Base-by-base conservation (phyloP, 1,140 invertebrate species). In the Drosophila mauritiana region DNA sequence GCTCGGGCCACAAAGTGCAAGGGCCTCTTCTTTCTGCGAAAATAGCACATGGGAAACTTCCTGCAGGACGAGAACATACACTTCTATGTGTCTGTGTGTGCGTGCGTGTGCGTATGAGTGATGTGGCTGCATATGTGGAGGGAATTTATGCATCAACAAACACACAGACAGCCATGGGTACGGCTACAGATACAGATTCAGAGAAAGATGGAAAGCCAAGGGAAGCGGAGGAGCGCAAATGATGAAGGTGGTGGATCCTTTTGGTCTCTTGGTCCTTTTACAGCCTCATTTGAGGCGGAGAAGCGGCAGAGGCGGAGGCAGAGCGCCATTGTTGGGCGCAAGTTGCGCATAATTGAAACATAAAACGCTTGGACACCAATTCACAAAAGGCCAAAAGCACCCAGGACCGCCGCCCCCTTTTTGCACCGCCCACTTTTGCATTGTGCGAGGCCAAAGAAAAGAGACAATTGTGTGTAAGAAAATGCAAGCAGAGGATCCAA, bases 291-390 rank as follows among this genome's bases (percentile, higher is more conserved):
- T 88, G 17, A 20, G 48, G 42, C 46, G 46, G 31, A 27, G 37
- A 27, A 39, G 49, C 37, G 54, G 73, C 48, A 7, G 61, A 37
- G 36, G 36, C 11, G 4, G 27, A 31, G 31, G 31, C 31, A 8
- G 31, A 39, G 59, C 49, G 43, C 80, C 84, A 88, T 88, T 88
- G 83, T 88, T 79, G 83, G 83, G 76, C 84, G 57, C 83, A 88
- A 88, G 83, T 88, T 88, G 84, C 84, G 84, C 84, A 88, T 88
- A 88, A 88, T 88, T 88, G 84, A 88, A 88, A 88, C 84, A 88
- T 88, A 88, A 88, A 88, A 88, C 84, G 84, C 84, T 88, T 88
- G 84, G 84, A 88, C 84, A 88, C 84, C 84, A 89, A 88, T 89
- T 89, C 84, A 88, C 84, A 88, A 88, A 88, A 84, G 84, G 80